A percentile compares a stretch with the other conserved stretches of the same genome.
Evolutionary conservation across 2,797 vertebrate genomes (phyloP).

Genomic region (Erpetoichthys calabaricus): DNA sequence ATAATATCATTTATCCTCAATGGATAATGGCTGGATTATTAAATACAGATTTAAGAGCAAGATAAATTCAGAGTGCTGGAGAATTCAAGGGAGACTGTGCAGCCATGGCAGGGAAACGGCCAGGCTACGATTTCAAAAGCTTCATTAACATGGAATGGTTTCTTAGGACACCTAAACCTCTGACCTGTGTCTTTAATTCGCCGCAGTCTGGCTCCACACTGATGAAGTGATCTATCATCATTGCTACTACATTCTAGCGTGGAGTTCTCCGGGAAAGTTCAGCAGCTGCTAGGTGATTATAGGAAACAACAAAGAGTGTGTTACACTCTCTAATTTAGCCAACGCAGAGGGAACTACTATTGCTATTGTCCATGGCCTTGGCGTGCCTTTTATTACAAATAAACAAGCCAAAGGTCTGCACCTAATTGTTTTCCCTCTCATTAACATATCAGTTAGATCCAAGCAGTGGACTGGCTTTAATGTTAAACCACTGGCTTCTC

Average conservation of each 20-base stretch:
- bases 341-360: conserved; percentile 11
- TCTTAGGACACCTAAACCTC: conserved; percentile 41
- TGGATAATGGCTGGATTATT: conserved; percentile 14
- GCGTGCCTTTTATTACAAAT: conserved; percentile 11
- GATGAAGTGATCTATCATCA: conserved; percentile 72
- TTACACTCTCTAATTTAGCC: conserved; percentile 58
- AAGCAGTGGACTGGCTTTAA: conserved; percentile 21
- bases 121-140: conserved; percentile 47
- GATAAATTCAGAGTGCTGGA: conserved; percentile 9
- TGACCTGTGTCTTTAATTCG: conserved; percentile 52
- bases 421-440: conserved; percentile 42
- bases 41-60: conserved; percentile 10
- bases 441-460: conserved; percentile 46
- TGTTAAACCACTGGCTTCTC: conserved; percentile 46
- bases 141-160: conserved; percentile 61
- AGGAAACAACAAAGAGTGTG: conserved; percentile 42
- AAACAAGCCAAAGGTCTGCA: conserved; percentile 15
- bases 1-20: too few species aligned
- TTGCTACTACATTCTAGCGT: conserved; percentile 27
- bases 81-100: conserved; percentile 8
- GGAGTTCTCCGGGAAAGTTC: conserved; percentile 48
- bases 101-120: conserved; percentile 31
- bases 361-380: neutral
- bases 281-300: conserved; percentile 46
- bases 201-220: conserved; percentile 37